Conservation (phyloP, 2,797 vertebrate species). For the Oophaga sylvatica region DNA sequence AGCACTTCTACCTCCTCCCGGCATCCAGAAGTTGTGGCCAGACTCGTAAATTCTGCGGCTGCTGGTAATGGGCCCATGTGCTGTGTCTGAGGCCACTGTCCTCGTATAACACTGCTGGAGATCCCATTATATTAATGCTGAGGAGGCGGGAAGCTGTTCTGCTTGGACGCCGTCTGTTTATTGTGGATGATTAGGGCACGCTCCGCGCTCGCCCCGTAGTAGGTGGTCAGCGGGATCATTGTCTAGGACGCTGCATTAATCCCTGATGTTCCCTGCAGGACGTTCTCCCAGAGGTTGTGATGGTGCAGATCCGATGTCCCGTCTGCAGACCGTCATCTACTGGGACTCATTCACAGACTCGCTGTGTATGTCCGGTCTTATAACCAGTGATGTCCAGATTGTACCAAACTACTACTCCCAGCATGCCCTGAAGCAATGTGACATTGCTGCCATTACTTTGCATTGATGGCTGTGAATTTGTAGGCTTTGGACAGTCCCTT, state of each 20-base stretch:
- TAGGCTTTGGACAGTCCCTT: too few species aligned
- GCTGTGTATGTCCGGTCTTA: too few species aligned
- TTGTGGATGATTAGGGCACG: not conserved
- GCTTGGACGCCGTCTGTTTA: not conserved
- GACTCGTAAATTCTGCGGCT: not conserved
- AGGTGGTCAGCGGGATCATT: not conserved
- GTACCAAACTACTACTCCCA: too few species aligned
- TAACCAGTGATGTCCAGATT: too few species aligned
- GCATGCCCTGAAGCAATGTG: too few species aligned
- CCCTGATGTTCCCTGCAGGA: not conserved
- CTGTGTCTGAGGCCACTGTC: not conserved
- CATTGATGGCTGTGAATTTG: too few species aligned
- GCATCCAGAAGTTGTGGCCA: not conserved
- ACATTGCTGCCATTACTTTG: too few species aligned
- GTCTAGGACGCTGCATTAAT: not conserved
- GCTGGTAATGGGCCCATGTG: not conserved
- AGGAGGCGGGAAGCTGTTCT: not conserved
- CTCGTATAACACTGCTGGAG: not conserved
- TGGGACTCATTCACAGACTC: too few species aligned
- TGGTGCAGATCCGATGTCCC: not conserved
- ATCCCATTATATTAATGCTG: not conserved
- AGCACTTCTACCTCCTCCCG: not conserved
- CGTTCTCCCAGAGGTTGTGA: too few species aligned
- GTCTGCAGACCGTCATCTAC: too few species aligned
- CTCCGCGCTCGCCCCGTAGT: not conserved